Evolutionary conservation across 64 coral and sea anemone genomes (phyloP).

Genomic region (Exaiptasia diaphana): DNA sequence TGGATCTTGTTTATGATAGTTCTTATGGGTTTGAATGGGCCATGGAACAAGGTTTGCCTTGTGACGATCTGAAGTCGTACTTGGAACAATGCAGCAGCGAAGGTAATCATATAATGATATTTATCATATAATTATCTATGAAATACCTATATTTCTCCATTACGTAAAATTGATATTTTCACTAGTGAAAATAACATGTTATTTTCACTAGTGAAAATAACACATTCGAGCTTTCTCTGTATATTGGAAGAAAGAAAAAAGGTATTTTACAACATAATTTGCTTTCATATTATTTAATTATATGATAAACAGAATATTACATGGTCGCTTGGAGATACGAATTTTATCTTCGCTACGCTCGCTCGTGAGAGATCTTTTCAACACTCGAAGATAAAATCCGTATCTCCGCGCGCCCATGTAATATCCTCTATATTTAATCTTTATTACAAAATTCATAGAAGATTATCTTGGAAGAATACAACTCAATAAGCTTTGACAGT

Average conservation of each 20-base stretch:
- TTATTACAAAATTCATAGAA: too few species aligned
- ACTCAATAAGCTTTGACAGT: too few species aligned
- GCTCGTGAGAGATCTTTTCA: too few species aligned
- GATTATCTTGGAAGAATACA: too few species aligned
- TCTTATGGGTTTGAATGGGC: slow-evolving; percentile 82
- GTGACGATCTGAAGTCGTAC: slow-evolving; percentile 30
- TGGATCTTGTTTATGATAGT: slow-evolving; percentile 40
- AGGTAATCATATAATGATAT: not conserved
- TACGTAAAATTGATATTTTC: not conserved
- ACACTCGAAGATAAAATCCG: too few species aligned
- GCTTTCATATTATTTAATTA: too few species aligned
- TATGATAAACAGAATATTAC: too few species aligned
- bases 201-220: not conserved
- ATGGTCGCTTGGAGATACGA: too few species aligned
- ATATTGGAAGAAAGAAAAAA: not conserved
- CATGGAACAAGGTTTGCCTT: slow-evolving; percentile 60
- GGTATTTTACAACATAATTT: too few species aligned
- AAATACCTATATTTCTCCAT: not conserved
- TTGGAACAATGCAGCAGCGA: slow-evolving; percentile 15
- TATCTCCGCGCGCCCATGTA: too few species aligned
- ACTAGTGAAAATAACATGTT: not conserved
- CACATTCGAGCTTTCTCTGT: not conserved
- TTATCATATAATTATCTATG: not conserved
- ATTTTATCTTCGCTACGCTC: too few species aligned
- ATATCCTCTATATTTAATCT: too few species aligned